Base-by-base conservation (phyloP, 2,797 vertebrate species). In the Thaleichthys pacificus region DNA sequence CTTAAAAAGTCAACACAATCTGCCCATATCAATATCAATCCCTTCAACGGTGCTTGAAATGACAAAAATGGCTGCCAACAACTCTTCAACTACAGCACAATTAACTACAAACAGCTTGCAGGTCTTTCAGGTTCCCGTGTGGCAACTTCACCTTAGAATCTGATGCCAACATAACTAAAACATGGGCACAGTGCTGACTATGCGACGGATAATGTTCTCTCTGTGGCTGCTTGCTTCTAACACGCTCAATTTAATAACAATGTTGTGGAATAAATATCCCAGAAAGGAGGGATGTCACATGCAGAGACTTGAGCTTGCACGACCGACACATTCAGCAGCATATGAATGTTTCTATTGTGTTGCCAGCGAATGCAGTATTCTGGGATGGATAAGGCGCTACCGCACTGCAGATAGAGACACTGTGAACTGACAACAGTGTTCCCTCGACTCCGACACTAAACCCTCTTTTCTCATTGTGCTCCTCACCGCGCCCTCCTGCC, bases 101-200 rank as follows among this genome's bases (percentile, higher is more conserved):
- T 47, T 12, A 47, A 47, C 42, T 47, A 47, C 42, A 47, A 47
- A 47, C 42, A 47, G 11, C 42, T 47, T 47, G 42, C 42, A 12
- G 42, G 42, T 47, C 42, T 47, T 47, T 47, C 42, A 47, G 42
- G 42, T 47, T 14, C 63, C 19, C 3, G 2, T 26, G 30, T 15
- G 71, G 28, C 30, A 38, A 51, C 62, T 70, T 47, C 26, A 66
- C n/a, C 28, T 70, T 64, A 49, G 68, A 73, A 47, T 38, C 35
- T 5, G 8, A 71, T 58, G n/a, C n/a, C 60, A 28, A 61, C 58
- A 72, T 57, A 56, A 73, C 9, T 61, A 68, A 77, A 73, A 73
- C 30, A 69, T 38, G 15, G 54, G n/a, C 42, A 56, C 9, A 65
- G 51, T 51, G 38, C 66, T 75, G 75, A 32, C 15, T 0, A 7